Conservation (phyloP, 35 echinoderm and acorn worm genomes). For the Lytechinus variegatus region DNA sequence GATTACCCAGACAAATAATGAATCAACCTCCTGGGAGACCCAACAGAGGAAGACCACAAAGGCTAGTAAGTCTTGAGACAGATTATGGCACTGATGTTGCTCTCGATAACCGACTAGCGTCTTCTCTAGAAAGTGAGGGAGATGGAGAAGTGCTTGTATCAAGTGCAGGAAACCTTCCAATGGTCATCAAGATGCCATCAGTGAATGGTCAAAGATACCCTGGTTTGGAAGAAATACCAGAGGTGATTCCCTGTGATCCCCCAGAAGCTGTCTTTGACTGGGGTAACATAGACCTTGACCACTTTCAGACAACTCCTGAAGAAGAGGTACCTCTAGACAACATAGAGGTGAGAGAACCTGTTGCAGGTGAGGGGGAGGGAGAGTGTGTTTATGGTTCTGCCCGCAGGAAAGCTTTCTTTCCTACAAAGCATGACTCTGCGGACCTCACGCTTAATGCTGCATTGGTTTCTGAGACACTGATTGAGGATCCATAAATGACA, state of each 20-base stretch:
- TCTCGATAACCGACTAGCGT: not conserved
- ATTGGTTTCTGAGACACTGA: not conserved
- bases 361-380: not conserved
- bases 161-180: conserved; percentile 17
- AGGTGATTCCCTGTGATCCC: conserved; percentile 26
- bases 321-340: not conserved
- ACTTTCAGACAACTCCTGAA: not conserved
- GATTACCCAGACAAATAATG: no score
- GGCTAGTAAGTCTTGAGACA: not conserved
- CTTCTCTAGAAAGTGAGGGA: not conserved
- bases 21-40: not conserved
- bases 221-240: not conserved
- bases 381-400: not conserved
- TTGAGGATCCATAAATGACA: not conserved
- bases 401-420: conserved; percentile 25
- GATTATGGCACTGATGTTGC: not conserved
- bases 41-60: not conserved
- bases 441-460: not conserved
- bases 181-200: not conserved
- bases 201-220: not conserved
- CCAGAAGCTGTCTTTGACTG: not conserved
- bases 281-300: not conserved
- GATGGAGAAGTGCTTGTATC: conserved; percentile 14
- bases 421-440: not conserved
- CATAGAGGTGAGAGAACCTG: not conserved